Evolutionary conservation across 1,140 invertebrate species (phyloP).

Genomic region (Papilio helenus): DNA sequence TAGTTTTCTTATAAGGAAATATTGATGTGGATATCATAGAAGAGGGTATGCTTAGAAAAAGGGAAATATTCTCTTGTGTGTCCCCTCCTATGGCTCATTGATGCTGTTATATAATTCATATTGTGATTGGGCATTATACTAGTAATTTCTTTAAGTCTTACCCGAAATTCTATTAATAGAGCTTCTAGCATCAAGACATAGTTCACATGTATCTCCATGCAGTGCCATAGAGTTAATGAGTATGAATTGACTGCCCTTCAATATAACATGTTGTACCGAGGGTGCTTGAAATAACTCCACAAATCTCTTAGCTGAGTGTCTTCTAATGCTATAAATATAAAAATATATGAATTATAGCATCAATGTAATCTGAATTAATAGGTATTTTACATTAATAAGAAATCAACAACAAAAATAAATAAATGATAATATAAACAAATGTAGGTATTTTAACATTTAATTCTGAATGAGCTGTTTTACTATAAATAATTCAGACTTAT

Average conservation of each 20-base stretch:
- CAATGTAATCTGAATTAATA: not conserved
- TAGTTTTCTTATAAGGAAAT: no score
- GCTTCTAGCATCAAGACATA: constrained; percentile 91
- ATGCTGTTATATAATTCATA: not conserved
- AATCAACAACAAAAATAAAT: not conserved
- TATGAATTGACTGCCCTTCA: constrained; percentile 93
- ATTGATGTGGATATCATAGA: no score
- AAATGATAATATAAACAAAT: not conserved
- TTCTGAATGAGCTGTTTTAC: constrained; percentile 14
- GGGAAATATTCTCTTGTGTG: no score
- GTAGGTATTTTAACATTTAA: not conserved
- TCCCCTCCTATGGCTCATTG: no score
- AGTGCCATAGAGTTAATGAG: constrained; percentile 98
- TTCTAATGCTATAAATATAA: constrained; percentile 60
- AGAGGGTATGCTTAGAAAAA: no score
- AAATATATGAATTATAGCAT: not conserved
- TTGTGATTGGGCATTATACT: no score
- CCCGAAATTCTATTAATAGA: constrained; percentile 88
- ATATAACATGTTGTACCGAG: constrained; percentile 88
- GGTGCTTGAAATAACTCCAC: constrained; percentile 88
- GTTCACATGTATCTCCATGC: constrained; percentile 95
- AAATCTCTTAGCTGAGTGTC: constrained; percentile 89
- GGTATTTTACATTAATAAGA: not conserved
- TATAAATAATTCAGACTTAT: constrained; percentile 85
- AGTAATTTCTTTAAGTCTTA: constrained; percentile 55